Conservation (phyloP, 2,888 invertebrate species). For the Hypolimnas misippus region DNA sequence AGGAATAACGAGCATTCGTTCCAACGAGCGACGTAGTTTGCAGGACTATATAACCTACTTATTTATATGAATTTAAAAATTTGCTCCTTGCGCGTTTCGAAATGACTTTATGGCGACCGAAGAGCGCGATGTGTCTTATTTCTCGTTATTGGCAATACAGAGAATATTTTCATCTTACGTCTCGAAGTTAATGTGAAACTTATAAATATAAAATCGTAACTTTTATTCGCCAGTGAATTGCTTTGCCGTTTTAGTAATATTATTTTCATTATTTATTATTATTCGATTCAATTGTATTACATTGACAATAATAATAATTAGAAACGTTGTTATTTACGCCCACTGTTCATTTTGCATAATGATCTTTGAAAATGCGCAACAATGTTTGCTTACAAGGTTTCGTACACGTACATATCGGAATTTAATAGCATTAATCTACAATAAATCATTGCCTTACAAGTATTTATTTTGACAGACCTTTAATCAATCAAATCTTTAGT, state of each 20-base stretch:
- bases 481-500: constrained; percentile 8
- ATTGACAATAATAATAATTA: constrained; percentile 30
- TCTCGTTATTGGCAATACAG: constrained; percentile 21
- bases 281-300: not conserved
- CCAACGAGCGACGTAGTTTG: constrained; percentile 22
- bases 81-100: constrained; percentile 34
- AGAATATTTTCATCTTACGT: constrained; percentile 24
- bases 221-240: constrained; percentile 14
- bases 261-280: not conserved
- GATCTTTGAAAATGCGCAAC: constrained; percentile 65
- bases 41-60: constrained; percentile 36
- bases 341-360: constrained; percentile 75
- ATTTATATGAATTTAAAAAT: constrained; percentile 41
- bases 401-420: constrained; percentile 15
- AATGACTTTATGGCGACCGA: constrained; percentile 32
- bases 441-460: constrained; percentile 8
- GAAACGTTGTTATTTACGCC: constrained; percentile 58
- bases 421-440: constrained; percentile 16
- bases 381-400: constrained; percentile 62
- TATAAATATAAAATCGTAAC: constrained; percentile 15
- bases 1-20: constrained; percentile 60
- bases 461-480: constrained; percentile 13
- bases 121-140: constrained; percentile 22
- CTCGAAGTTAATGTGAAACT: constrained; percentile 12
- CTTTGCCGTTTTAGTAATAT: not conserved